phyloP scores from a whole-genome alignment of 1,140 invertebrate species.

The Pantala flavescens region DNA sequence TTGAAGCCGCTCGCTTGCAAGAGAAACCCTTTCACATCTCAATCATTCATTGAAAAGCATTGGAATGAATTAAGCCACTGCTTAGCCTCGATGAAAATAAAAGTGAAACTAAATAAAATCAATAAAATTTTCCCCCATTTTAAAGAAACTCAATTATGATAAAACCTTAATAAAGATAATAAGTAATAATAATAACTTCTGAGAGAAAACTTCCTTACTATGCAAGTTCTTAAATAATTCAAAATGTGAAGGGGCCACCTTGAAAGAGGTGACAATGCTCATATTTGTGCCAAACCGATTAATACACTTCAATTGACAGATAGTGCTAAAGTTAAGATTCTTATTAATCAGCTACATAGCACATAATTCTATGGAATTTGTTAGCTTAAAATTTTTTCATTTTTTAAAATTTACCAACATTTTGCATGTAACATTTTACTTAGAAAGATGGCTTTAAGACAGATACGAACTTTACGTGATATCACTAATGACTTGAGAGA shows the following conservation, averaged over 20 bases:
- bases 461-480: too few relatives aligned
- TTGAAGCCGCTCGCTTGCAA: constrained; percentile 3
- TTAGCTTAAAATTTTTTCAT: too few relatives aligned
- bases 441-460: too few relatives aligned
- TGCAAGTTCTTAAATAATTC: neutral
- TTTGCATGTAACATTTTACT: too few relatives aligned
- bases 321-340: too few relatives aligned
- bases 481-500: too few relatives aligned
- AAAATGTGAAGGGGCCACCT: constrained; percentile 6
- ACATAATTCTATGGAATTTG: too few relatives aligned
- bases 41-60: constrained; percentile 9
- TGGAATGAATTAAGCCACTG: constrained; percentile 15
- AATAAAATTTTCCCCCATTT: neutral
- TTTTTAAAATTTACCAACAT: too few relatives aligned
- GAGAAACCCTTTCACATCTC: constrained; percentile 10
- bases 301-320: neutral
- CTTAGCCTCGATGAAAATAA: neutral
- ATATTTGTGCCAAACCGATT: neutral
- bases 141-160: too few relatives aligned
- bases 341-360: too few relatives aligned
- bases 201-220: neutral
- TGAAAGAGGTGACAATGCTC: neutral
- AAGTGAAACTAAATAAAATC: neutral
- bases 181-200: neutral
- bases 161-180: neutral